phyloP scores from a whole-genome alignment of 2,797 vertebrate genomes.

The Artibeus lituratus region DNA sequence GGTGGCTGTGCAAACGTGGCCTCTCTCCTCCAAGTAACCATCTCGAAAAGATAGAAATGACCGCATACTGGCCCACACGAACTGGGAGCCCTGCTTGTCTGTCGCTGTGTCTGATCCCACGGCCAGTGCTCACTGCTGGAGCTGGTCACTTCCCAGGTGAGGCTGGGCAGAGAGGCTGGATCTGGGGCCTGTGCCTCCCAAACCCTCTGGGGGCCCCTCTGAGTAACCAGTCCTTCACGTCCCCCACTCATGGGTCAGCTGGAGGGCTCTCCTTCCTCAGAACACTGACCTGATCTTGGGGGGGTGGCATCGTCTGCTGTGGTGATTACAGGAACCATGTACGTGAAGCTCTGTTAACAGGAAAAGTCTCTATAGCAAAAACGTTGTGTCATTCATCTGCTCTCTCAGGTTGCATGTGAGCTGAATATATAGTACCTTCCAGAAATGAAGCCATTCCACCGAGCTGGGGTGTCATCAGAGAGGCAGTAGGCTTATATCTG shows the following conservation, averaged over 20 bases:
- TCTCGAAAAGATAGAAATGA: neutral
- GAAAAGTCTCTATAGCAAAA: too few relatives aligned
- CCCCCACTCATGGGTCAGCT: neutral
- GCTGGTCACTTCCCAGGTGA: neutral
- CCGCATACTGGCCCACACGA: fast-evolving
- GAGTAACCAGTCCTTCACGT: neutral
- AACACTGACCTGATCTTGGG: neutral
- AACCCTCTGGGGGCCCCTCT: neutral
- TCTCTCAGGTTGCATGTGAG: neutral
- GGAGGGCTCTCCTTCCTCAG: neutral
- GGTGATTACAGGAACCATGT: neutral
- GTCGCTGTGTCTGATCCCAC: neutral
- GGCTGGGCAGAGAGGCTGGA: neutral
- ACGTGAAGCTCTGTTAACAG: neutral
- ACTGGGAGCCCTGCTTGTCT: neutral
- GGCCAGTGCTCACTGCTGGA: neutral
- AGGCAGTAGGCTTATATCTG: neutral
- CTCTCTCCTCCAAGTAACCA: neutral
- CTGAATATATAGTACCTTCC: neutral
- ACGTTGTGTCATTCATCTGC: neutral
- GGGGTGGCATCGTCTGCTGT: neutral
- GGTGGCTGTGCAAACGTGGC: fast-evolving
- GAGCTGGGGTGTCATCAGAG: too few relatives aligned
- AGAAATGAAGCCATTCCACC: neutral
- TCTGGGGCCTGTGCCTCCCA: neutral